Percentiles rank a stretch among this genome's conserved stretches.
These are phyloP conservation scores for Centropyge bicolor DNA, from an alignment of 2,797 vertebrate species.

Conservation along the genomic window DNA sequence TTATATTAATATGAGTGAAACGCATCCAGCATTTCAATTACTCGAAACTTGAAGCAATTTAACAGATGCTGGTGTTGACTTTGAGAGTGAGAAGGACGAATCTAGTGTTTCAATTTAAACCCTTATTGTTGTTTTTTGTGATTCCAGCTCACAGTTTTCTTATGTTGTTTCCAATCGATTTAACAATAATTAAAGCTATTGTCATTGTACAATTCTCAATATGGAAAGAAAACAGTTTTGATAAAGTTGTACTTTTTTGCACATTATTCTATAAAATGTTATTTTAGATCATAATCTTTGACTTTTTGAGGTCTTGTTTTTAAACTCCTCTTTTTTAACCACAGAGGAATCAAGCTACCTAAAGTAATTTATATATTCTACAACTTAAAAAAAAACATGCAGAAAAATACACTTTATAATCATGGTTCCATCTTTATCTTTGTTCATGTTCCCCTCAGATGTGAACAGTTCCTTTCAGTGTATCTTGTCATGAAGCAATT, in stretches of 20 bases:
- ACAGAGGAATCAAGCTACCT: neutral
- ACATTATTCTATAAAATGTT: neutral
- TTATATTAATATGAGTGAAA: conserved; percentile 10
- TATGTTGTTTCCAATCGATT: neutral
- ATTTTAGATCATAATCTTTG: conserved; percentile 2
- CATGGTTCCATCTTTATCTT: conserved; percentile 8
- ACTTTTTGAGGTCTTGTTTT: conserved; percentile 8
- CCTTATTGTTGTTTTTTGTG: neutral
- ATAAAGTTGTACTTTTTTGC: neutral
- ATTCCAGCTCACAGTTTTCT: neutral
- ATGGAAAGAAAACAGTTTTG: no score
- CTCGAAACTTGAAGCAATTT: neutral
- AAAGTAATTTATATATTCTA: neutral
- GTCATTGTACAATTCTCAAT: neutral
- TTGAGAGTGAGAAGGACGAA: neutral
- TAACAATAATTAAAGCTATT: neutral
- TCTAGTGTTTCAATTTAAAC: neutral
- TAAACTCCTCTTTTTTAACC: neutral
- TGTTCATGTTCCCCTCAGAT: conserved; percentile 7
- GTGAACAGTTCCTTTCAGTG: neutral
- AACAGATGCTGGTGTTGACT: neutral
- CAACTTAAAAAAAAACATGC: conserved; percentile 7
- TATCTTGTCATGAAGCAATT: neutral
- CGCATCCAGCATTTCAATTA: conserved; percentile 23
- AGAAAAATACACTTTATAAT: neutral